Evolutionary conservation across 2,888 invertebrate species (phyloP).

Genomic region (Pandemis corylana): DNA sequence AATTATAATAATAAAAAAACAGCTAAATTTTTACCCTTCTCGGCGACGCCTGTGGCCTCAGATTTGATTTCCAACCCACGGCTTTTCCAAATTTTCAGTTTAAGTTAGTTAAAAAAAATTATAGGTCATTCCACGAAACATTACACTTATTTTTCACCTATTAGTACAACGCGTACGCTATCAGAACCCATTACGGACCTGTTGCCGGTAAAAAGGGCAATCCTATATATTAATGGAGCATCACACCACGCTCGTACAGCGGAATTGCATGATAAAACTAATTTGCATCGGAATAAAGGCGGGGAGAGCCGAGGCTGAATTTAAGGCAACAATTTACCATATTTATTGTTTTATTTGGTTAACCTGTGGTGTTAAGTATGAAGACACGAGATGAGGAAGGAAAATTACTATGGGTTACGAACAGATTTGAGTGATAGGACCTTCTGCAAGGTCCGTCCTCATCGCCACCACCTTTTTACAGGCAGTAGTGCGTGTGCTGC

Average conservation of each 20-base stretch:
- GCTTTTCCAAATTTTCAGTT: too few species aligned
- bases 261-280: constrained; percentile 53
- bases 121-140: background rate
- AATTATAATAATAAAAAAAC: too few species aligned
- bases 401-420: background rate
- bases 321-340: constrained; percentile 44
- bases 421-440: background rate
- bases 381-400: background rate
- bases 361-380: background rate
- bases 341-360: constrained; percentile 33
- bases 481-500: too few species aligned
- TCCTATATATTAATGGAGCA: constrained; percentile 32
- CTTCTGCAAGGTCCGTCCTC: too few species aligned
- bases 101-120: too few species aligned
- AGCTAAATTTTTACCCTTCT: too few species aligned
- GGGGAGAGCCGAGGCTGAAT: constrained; percentile 46
- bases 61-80: too few species aligned
- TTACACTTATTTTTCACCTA: background rate
- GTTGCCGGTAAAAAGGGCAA: constrained; percentile 36
- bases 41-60: too few species aligned
- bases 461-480: too few species aligned
- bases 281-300: constrained; percentile 62
- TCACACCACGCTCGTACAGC: constrained; percentile 20
- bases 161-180: constrained; percentile 6
- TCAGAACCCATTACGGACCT: constrained; percentile 35